These are phyloP conservation scores for Scelioninae gen. 1 DNA, from an alignment of 2,888 invertebrate genomes.

Conservation along the genomic window DNA sequence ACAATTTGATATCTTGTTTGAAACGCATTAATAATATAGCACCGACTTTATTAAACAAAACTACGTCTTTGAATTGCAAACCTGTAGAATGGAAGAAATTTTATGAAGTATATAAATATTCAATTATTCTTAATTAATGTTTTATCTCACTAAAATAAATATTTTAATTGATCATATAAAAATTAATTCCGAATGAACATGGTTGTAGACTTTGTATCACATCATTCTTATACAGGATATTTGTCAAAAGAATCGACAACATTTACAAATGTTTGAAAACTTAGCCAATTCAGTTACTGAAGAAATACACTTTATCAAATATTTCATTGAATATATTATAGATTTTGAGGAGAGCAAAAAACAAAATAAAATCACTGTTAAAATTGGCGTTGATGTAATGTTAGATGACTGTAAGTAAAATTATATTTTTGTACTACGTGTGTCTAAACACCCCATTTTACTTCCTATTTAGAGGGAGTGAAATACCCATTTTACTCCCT, in stretches of 20 bases:
- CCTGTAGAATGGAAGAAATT: too few relatives aligned
- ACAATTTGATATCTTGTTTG: conserved; percentile 82
- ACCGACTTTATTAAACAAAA: too few relatives aligned
- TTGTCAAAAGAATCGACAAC: conserved; percentile 71
- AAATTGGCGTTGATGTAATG: too few relatives aligned
- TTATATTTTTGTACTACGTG: too few relatives aligned
- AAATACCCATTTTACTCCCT: too few relatives aligned
- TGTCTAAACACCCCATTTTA: too few relatives aligned
- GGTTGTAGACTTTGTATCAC: conserved; percentile 76
- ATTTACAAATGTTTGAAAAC: conserved; percentile 74
- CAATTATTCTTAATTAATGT: too few relatives aligned
- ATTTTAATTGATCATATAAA: not conserved
- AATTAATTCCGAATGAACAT: too few relatives aligned
- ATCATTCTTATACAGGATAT: conserved; percentile 78
- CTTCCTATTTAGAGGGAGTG: too few relatives aligned
- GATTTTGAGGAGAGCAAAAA: conserved; percentile 88
- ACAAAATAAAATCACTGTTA: conserved; percentile 89
- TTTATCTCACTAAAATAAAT: not conserved
- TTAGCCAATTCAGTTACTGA: conserved; percentile 83
- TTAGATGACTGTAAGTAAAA: too few relatives aligned
- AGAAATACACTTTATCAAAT: conserved; percentile 86
- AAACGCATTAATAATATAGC: too few relatives aligned
- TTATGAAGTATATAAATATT: conserved; percentile 73
- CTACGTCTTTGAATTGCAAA: too few relatives aligned
- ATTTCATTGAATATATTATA: conserved; percentile 89